These are phyloP conservation scores for Heterodera schachtii DNA, from an alignment of 1,140 invertebrate species.

Conservation along the genomic window DNA sequence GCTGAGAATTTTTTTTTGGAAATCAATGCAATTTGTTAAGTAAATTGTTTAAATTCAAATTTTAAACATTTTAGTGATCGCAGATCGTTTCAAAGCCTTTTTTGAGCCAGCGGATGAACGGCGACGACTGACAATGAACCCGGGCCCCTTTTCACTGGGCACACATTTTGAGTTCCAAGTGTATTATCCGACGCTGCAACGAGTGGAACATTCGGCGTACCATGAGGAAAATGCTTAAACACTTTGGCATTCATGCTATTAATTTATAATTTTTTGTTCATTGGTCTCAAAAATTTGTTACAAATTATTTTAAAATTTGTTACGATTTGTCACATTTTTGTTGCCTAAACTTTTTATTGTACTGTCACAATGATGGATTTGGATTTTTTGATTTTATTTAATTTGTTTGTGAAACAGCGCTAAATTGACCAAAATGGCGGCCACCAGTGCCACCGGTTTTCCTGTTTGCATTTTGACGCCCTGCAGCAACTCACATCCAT, in stretches of 20 bases:
- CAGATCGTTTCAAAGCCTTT: slow-evolving; percentile 32
- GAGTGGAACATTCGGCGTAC: slow-evolving; percentile 30
- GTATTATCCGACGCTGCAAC: slow-evolving; percentile 40
- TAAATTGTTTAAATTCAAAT: background rate
- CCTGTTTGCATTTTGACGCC: slow-evolving; percentile 52
- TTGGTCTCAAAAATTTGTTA: too few species aligned
- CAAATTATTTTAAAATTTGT: too few species aligned
- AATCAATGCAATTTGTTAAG: background rate
- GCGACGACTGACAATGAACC: slow-evolving; percentile 35
- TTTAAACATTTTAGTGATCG: background rate
- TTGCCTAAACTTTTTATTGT: background rate
- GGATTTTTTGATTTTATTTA: slow-evolving; percentile 6
- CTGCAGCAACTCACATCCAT: slow-evolving; percentile 61
- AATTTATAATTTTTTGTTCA: background rate
- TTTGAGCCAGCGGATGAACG: slow-evolving; percentile 5
- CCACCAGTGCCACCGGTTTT: background rate
- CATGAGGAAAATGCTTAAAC: background rate
- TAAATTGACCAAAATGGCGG: background rate
- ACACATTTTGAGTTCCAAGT: slow-evolving; percentile 51
- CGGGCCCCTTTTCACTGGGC: slow-evolving; percentile 31
- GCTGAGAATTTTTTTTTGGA: too few species aligned
- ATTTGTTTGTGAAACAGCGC: slow-evolving; percentile 9
- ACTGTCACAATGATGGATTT: background rate
- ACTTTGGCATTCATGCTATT: background rate
- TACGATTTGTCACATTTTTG: background rate